These are phyloP conservation scores for Gandaritis pyraliata DNA, from an alignment of 2,888 invertebrate genomes.

Conservation along the genomic window DNA sequence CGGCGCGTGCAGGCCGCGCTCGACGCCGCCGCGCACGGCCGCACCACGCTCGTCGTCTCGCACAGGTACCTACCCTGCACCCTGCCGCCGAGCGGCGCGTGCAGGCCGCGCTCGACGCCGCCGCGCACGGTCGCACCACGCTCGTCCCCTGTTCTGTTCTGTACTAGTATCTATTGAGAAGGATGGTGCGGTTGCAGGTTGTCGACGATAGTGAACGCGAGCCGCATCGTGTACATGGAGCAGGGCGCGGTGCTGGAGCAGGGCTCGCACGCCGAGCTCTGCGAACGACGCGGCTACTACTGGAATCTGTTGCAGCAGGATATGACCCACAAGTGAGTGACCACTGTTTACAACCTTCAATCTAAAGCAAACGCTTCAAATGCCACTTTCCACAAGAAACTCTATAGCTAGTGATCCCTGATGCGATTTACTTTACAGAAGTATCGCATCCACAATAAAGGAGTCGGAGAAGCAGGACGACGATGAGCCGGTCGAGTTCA, in stretches of 20 bases:
- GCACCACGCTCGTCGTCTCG: constrained; percentile 90
- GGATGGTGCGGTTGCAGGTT: constrained; percentile 63
- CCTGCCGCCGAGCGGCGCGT: constrained; percentile 88
- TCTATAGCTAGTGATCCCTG: background rate
- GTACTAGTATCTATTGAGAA: no score
- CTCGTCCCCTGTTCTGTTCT: constrained; percentile 50
- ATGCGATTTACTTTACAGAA: constrained; percentile 14
- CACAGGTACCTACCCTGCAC: constrained; percentile 91
- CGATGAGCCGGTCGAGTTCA: constrained; percentile 6
- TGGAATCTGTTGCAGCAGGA: constrained; percentile 87
- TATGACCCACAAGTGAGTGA: constrained; percentile 64
- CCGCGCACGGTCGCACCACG: constrained; percentile 89
- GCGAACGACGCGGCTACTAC: constrained; percentile 86
- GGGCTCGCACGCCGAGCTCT: constrained; percentile 88
- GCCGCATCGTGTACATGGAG: constrained; percentile 88
- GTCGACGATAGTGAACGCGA: constrained; percentile 88
- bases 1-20: constrained; percentile 82
- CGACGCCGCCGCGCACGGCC: constrained; percentile 88
- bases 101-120: constrained; percentile 86
- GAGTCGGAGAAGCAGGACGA: constrained; percentile 14
- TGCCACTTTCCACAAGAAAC: background rate
- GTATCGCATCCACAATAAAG: constrained; percentile 8
- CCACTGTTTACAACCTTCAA: no score
- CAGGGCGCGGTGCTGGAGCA: constrained; percentile 88
- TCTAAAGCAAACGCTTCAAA: no score